These are phyloP conservation scores for Pangasianodon hypophthalmus DNA, from an alignment of 2,113 vertebrate species.

Conservation along the genomic window DNA sequence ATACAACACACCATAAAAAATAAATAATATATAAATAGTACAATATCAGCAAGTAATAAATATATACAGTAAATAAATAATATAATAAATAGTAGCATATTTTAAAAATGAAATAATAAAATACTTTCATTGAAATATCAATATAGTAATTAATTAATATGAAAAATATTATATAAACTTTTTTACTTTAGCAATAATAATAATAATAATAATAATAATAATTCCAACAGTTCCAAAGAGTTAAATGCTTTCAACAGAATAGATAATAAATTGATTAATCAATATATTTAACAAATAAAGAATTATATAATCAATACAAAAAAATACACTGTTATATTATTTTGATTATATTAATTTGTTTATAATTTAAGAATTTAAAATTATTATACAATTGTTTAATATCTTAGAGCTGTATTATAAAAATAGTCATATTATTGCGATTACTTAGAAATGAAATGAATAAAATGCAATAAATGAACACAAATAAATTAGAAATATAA, in stretches of 20 bases:
- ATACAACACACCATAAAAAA: not conserved
- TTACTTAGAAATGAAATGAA: not conserved
- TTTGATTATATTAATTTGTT: not conserved
- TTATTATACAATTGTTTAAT: no score
- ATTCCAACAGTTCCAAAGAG: not conserved
- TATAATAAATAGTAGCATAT: not conserved
- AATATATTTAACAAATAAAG: not conserved
- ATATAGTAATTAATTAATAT: not conserved
- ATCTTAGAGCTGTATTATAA: no score
- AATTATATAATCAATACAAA: not conserved
- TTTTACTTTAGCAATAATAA: not conserved
- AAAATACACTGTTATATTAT: not conserved
- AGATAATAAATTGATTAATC: not conserved
- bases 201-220: not conserved
- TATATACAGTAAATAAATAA: not conserved
- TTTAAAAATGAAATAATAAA: not conserved
- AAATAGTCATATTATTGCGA: not conserved
- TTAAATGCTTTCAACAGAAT: not conserved
- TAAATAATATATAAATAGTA: not conserved
- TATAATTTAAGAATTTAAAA: not conserved
- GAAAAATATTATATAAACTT: not conserved
- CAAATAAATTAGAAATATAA: not conserved
- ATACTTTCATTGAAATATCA: not conserved
- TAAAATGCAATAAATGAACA: not conserved
- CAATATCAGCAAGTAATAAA: not conserved